Conservation (phyloP, 2,797 vertebrate species). For the Myripristis murdjan region DNA sequence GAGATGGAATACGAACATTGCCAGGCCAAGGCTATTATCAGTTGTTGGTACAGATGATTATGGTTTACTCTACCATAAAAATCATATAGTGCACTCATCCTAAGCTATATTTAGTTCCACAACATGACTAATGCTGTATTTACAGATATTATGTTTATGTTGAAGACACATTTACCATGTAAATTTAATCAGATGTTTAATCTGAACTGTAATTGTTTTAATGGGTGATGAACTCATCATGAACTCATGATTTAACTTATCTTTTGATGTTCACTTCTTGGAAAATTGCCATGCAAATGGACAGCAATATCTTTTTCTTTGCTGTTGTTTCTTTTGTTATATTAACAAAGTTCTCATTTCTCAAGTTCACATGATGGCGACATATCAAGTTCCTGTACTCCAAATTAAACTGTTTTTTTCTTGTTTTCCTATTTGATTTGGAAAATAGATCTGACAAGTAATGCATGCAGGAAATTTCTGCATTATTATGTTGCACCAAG, state of each 20-base stretch:
- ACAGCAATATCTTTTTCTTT: neutral
- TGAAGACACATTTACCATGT: slow-evolving; percentile 23
- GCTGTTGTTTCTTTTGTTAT: too few species aligned
- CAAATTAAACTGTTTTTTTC: too few species aligned
- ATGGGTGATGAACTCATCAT: too few species aligned
- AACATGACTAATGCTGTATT: slow-evolving; percentile 24
- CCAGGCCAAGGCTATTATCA: slow-evolving; percentile 58
- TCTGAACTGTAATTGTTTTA: too few species aligned
- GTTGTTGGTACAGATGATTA: slow-evolving; percentile 72
- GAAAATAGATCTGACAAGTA: too few species aligned
- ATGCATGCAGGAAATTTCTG: too few species aligned
- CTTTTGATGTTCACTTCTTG: neutral
- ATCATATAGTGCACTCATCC: slow-evolving; percentile 50
- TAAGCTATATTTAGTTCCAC: slow-evolving; percentile 55
- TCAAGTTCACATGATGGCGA: too few species aligned
- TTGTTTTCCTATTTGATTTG: too few species aligned
- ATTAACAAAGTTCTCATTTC: too few species aligned
- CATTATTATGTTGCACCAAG: too few species aligned
- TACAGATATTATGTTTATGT: slow-evolving; percentile 29
- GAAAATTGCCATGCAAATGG: neutral
- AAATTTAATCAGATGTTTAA: slow-evolving; percentile 8
- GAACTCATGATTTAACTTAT: neutral
- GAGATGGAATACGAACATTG: slow-evolving; percentile 62
- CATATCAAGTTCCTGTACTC: too few species aligned
- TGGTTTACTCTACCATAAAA: slow-evolving; percentile 69